Evolutionary conservation across 2,797 vertebrate species (phyloP).

Genomic region (Hipposideros larvatus): DNA sequence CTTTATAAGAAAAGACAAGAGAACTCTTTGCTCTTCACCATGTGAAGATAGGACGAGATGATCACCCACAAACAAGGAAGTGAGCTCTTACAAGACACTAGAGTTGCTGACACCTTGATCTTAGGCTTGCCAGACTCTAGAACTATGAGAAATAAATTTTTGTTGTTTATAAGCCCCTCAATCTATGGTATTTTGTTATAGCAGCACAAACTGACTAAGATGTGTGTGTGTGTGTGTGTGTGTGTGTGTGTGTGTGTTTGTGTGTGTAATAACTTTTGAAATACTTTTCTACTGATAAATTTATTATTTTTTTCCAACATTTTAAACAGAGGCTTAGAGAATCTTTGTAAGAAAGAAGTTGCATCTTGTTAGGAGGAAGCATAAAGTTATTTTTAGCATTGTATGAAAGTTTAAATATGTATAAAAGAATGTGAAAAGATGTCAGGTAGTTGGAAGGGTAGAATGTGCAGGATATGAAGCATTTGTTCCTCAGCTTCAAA

Average conservation of each 20-base stretch:
- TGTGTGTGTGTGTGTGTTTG: not conserved
- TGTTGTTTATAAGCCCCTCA: not conserved
- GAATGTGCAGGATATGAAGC: not conserved
- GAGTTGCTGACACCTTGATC: not conserved
- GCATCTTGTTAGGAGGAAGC: not conserved
- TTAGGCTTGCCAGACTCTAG: not conserved
- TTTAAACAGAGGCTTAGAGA: not conserved
- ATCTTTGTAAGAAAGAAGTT: not conserved
- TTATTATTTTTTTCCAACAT: not conserved
- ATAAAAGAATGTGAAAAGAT: not conserved
- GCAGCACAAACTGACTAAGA: not conserved
- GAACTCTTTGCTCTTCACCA: not conserved
- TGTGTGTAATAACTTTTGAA: not conserved
- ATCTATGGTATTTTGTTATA: not conserved
- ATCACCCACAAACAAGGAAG: not conserved
- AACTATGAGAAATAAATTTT: not conserved
- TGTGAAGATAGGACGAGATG: not conserved
- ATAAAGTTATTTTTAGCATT: not conserved
- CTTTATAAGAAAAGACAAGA: not conserved
- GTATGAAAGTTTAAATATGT: not conserved
- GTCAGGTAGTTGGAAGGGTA: not conserved
- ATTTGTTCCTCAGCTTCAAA: not conserved
- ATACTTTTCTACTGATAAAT: not conserved
- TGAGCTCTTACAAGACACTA: not conserved
- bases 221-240: not conserved